Conservation (phyloP, 2,113 vertebrate genomes). For the Loxodonta africana region DNA sequence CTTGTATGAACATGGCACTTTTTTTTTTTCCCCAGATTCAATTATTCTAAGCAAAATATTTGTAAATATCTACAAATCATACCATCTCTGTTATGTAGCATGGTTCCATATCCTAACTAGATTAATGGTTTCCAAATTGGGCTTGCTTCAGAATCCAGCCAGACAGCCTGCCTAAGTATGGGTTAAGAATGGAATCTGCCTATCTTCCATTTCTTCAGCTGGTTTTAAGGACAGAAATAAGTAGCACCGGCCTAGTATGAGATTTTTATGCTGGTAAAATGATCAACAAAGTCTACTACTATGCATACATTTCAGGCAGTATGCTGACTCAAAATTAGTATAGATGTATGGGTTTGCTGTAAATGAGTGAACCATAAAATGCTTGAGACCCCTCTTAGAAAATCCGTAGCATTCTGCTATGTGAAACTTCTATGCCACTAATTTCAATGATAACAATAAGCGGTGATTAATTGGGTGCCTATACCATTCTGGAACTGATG, state of each 20-base stretch:
- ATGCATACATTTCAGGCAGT: background rate
- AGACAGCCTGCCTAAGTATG: background rate
- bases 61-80: background rate
- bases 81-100: background rate
- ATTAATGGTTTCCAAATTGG: background rate
- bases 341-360: background rate
- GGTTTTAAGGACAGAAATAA: background rate
- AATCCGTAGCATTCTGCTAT: background rate
- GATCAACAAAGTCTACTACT: background rate
- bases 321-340: background rate
- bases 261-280: background rate
- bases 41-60: slow-evolving; percentile 15
- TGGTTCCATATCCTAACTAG: background rate
- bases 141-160: background rate
- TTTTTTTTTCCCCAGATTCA: background rate
- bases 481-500: background rate
- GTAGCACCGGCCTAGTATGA: background rate
- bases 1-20: background rate
- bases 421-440: background rate
- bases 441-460: background rate
- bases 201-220: background rate
- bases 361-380: background rate
- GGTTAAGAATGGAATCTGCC: background rate
- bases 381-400: background rate
- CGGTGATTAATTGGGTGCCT: background rate